These are phyloP conservation scores for Podarcis muralis DNA, from an alignment of 2,113 vertebrate genomes.

Conservation along the genomic window DNA sequence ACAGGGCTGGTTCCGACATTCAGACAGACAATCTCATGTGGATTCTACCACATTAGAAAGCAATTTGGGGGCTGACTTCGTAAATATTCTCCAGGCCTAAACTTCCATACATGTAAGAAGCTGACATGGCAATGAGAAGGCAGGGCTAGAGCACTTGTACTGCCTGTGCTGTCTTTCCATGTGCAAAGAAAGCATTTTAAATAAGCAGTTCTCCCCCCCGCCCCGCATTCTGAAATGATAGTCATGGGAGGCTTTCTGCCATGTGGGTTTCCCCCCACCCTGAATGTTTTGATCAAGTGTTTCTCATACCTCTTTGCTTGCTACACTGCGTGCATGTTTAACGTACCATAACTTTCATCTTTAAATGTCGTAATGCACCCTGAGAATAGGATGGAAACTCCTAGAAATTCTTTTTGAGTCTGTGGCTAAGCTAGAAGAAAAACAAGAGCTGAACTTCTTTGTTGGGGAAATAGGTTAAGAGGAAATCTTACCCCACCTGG, in stretches of 20 bases:
- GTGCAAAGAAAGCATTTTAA: neutral
- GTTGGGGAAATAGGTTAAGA: neutral
- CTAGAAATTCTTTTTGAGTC: neutral
- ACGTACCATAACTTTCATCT: neutral
- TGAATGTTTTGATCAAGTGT: neutral
- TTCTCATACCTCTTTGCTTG: neutral
- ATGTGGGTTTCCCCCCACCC: neutral
- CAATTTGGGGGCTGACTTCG: neutral
- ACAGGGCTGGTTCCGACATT: neutral
- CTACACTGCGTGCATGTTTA: neutral
- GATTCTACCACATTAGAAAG: neutral
- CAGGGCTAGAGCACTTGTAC: neutral
- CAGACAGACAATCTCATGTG: neutral
- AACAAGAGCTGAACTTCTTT: neutral
- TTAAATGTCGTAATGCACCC: neutral
- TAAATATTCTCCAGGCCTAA: neutral
- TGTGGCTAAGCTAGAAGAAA: neutral
- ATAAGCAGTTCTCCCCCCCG: no score
- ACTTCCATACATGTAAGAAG: neutral
- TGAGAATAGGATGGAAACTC: neutral
- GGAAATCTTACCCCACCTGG: neutral
- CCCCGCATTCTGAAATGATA: neutral
- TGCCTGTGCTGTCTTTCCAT: neutral
- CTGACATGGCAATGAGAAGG: neutral
- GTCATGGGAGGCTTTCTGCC: neutral